These are phyloP conservation scores for Centropyge bicolor DNA, from an alignment of 2,797 vertebrate species.

Conservation along the genomic window DNA sequence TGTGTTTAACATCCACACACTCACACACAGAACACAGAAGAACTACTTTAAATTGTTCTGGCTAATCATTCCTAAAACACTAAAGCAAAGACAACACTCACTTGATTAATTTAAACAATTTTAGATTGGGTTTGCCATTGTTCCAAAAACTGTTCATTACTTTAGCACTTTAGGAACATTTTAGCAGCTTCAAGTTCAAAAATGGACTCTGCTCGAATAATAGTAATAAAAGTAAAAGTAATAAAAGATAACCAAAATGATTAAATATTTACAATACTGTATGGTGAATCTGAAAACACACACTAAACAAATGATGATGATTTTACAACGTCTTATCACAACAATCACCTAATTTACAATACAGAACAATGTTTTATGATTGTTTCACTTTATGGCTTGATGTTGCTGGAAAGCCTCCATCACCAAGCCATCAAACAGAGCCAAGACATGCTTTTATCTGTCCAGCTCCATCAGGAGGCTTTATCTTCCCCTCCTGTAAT, in stretches of 20 bases:
- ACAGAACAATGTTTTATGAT: conserved; percentile 8
- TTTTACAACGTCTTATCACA: conserved; percentile 1
- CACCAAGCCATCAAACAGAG: background rate
- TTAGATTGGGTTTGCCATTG: background rate
- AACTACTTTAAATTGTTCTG: background rate
- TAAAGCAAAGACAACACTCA: background rate
- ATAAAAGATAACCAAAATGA: background rate
- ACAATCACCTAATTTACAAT: background rate
- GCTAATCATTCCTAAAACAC: conserved; percentile 1
- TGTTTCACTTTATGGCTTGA: background rate
- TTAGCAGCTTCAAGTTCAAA: background rate
- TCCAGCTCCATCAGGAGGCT: conserved; percentile 44
- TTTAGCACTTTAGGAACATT: background rate
- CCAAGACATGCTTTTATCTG: background rate
- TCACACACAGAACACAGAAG: too few relatives aligned
- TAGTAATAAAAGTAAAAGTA: too few relatives aligned
- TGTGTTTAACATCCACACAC: background rate
- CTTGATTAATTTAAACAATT: background rate
- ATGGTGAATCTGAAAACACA: background rate
- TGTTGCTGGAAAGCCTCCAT: background rate
- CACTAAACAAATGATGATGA: background rate
- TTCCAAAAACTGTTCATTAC: background rate
- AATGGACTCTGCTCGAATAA: background rate
- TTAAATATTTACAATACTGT: background rate
- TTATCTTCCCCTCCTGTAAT: conserved; percentile 90